Base-by-base conservation (phyloP, 2,113 vertebrate genomes). In the Corapipo altera region DNA sequence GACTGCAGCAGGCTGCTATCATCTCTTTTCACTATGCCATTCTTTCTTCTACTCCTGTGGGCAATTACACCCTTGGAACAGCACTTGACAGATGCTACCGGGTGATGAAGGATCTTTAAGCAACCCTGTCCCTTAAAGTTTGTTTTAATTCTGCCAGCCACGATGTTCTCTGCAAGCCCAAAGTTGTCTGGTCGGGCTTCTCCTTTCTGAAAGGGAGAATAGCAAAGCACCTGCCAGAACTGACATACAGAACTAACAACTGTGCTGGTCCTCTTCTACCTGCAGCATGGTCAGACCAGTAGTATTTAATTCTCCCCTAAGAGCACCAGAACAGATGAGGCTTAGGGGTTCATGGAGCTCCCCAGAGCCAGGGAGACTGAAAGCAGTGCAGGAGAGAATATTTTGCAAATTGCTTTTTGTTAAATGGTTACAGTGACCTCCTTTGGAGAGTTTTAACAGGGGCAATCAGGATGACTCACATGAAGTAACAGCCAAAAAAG, bases 1-100 rank as follows among this genome's bases (percentile, higher is more conserved):
- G 88, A 93, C 27, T 84, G 83, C 73, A 91, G 92, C 83, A 92
- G 76, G 66, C 72, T 88, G 84, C 82, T 88, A 75, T 91, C 81
- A 77, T 66, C 71, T 92, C 85, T 73, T 84, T 70, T 70, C 35
- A n/a, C 72, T 44, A 9, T 43, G 58, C 32, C 2, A 7, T 57
- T 15, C 93, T 93, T 82, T 84, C 72, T 96, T 80, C 83, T 85
- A 74, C 70, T 96, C 65, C 67, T 88, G n/a, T 0, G 5, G 76
- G 81, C 81, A 91, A 76, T 89, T 84, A 88, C 14, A 1, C 66
- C 81, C 37, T 70, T 85, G 84, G 79, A 94, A 74, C 71, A 65
- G 48, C 5, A 4, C 57, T 77, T 94, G 93, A 89, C 65, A 94
- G 78, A 69, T 74, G 72, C 69, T 80, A 82, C 33, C 3, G 11